Conservation (phyloP, 2,113 vertebrate species). For the Elephantulus edwardii region DNA sequence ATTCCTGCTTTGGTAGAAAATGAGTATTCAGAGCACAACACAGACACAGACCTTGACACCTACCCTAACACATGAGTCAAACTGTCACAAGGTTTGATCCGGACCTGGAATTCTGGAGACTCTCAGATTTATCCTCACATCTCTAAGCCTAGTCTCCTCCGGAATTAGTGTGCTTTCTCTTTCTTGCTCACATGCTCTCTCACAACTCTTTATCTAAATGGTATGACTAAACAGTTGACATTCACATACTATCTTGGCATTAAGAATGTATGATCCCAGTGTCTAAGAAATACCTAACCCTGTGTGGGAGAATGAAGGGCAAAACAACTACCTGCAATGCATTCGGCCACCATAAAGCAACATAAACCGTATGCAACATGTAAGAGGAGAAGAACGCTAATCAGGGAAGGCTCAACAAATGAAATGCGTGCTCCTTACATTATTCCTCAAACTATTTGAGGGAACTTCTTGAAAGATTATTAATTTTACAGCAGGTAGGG, state of each 20-base stretch:
- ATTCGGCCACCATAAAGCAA: background rate
- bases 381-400: background rate
- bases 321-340: background rate
- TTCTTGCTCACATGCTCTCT: too few relatives aligned
- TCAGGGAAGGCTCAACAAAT: background rate
- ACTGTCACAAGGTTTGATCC: background rate
- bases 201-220: background rate
- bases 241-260: background rate
- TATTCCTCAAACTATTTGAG: background rate
- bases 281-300: constrained; percentile 25
- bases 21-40: background rate
- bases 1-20: background rate
- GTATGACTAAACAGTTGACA: background rate
- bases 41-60: background rate
- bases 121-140: background rate
- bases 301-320: background rate
- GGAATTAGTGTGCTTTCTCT: background rate
- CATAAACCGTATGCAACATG: background rate
- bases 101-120: background rate
- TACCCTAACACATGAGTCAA: background rate
- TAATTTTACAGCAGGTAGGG: too few relatives aligned
- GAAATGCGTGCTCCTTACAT: background rate
- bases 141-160: background rate
- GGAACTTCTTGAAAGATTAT: background rate
- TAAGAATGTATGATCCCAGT: constrained; percentile 1